phyloP scores from a whole-genome alignment of 2,797 vertebrate species.

The Rhinatrema bivittatum region DNA sequence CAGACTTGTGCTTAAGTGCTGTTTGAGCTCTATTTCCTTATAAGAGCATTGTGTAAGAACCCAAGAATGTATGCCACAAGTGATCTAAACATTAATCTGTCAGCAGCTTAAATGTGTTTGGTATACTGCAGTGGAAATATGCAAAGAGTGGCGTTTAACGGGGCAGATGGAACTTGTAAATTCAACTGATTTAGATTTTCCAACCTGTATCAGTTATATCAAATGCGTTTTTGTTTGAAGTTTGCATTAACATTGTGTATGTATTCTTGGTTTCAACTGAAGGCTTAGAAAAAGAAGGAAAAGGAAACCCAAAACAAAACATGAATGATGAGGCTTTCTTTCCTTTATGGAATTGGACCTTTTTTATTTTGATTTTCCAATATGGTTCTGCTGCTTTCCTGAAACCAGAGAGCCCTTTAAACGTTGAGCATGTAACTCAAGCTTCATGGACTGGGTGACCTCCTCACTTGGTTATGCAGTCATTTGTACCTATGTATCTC shows the following conservation, averaged over 20 bases:
- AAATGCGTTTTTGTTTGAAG: conserved; percentile 22
- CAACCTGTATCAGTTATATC: conserved; percentile 17
- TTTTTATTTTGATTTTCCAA: too few relatives aligned
- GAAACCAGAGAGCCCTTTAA: conserved; percentile 4
- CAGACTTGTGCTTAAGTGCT: conserved; percentile 31
- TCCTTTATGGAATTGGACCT: too few relatives aligned
- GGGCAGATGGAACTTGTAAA: conserved; percentile 39
- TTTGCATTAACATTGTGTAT: conserved; percentile 18
- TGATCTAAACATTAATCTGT: conserved; percentile 49
- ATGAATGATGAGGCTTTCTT: not conserved
- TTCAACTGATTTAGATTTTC: conserved; percentile 13
- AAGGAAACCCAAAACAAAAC: too few relatives aligned
- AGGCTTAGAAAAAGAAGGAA: conserved; percentile 2
- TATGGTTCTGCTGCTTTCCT: conserved; percentile 3
- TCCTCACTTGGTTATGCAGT: too few relatives aligned
- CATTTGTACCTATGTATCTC: too few relatives aligned
- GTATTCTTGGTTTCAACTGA: conserved; percentile 8
- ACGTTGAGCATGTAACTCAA: too few relatives aligned
- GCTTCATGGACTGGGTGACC: too few relatives aligned
- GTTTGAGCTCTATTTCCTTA: conserved; percentile 43
- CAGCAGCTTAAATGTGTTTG: conserved; percentile 45
- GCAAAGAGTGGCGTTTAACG: conserved; percentile 19
- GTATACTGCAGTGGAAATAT: conserved; percentile 30
- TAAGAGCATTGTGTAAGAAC: conserved; percentile 46
- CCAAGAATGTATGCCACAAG: conserved; percentile 36